Base-by-base conservation (phyloP, 2,797 vertebrate species). In the Anguilla anguilla region DNA sequence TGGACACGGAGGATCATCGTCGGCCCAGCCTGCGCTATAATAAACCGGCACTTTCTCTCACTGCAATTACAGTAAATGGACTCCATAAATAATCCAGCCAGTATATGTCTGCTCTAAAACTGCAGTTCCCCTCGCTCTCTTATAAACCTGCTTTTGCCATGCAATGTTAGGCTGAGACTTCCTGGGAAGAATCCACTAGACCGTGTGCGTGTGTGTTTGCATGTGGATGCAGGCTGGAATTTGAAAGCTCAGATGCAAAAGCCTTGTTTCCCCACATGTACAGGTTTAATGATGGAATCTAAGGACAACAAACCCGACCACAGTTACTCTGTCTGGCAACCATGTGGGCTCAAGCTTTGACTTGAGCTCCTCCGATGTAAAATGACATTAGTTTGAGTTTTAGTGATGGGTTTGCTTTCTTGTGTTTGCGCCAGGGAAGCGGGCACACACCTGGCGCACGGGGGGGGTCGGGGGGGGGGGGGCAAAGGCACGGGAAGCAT, bases 11-110 rank as follows among this genome's bases (percentile, higher is more conserved):
- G 89, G 91, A 25, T 83, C 89, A 86, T 9, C 87, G 86, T 92
- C 86, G 88, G 2, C 13, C 3, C 15, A 43, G 90, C 82, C 91
- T 90, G 91, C 89, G 91, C 89, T 25, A 91, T 94, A 92, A 93
- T 92, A 87, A 81, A 81, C 77, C 17, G 22, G 43, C 77, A 6
- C 39, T 25, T 13, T 81, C 22, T 81, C 43, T 81, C 77, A 49
- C 77, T 81, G 77, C 77, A 81, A 49, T 49, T 81, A 81, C 77
- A 49, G 77, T 81, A 81, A 81, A 81, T 25, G 77, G 77, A 81
- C 77, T 49, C 43, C 22, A 49, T 81, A 81, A 81, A 81, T 49
- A 43, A 15, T 79, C 35, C 74, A 79, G 39, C 74, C 74, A 79
- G 46, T 79, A 79, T 39, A 11, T 46, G 74, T 19, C 74, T 79